A percentile compares a stretch with the other conserved stretches of the same genome.
Conservation (phyloP, 2,888 invertebrate species). For the Rhodophaea formosa region DNA sequence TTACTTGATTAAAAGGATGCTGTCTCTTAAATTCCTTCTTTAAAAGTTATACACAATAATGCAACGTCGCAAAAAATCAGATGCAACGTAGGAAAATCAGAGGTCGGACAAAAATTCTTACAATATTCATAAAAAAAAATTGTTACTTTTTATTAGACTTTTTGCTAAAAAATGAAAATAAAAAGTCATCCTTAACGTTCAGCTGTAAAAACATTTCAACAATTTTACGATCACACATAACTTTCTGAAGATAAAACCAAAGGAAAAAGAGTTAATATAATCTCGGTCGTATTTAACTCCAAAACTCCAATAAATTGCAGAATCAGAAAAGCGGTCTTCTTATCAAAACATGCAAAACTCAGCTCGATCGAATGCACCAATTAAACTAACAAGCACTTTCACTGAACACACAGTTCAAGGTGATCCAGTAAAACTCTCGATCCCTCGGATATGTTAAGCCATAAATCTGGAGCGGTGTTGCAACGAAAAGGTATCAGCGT, state of each 20-base stretch:
- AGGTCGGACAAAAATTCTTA: too few species aligned
- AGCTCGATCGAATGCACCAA: conserved; percentile 58
- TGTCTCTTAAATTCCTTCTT: neutral
- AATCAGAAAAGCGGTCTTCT: conserved; percentile 46
- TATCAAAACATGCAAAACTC: conserved; percentile 65
- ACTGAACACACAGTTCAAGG: conserved; percentile 72
- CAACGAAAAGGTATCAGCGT: conserved; percentile 26
- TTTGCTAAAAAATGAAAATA: too few species aligned
- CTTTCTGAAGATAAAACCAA: neutral
- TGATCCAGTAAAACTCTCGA: conserved; percentile 54
- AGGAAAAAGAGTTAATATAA: conserved; percentile 4
- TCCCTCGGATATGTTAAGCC: conserved; percentile 41
- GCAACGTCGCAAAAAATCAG: neutral
- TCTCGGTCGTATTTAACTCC: conserved; percentile 27
- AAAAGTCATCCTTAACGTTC: neutral
- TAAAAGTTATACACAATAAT: neutral
- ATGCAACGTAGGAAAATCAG: too few species aligned
- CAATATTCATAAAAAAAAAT: too few species aligned
- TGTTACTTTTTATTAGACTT: too few species aligned
- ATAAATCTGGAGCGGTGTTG: conserved; percentile 42
- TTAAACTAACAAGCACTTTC: conserved; percentile 77
- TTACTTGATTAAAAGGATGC: neutral
- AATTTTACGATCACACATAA: neutral
- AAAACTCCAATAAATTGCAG: conserved; percentile 47
- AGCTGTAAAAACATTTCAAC: neutral